These are phyloP conservation scores for Xanthia icteritia DNA, from an alignment of 2,888 invertebrate species.

Conservation along the genomic window DNA sequence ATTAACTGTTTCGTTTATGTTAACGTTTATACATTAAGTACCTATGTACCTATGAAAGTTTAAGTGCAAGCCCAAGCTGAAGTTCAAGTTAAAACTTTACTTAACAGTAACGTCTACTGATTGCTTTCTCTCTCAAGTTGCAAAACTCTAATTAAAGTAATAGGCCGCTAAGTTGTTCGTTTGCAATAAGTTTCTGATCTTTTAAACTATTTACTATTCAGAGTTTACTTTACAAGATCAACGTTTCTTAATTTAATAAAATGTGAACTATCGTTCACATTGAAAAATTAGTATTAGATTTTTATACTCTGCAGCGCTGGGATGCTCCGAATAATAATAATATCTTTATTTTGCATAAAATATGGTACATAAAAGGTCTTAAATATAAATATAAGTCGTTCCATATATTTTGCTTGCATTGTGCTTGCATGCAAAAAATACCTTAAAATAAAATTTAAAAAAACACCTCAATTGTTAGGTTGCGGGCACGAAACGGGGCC, in stretches of 20 bases:
- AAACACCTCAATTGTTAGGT: too few species aligned
- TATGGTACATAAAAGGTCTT: too few species aligned
- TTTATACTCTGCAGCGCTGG: not conserved
- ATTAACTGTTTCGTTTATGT: slow-evolving; percentile 8
- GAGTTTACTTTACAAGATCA: slow-evolving; percentile 1
- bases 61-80: slow-evolving; percentile 41
- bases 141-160: slow-evolving; percentile 62
- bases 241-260: not conserved
- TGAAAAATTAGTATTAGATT: not conserved
- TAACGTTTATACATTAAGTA: slow-evolving; percentile 8
- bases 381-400: too few species aligned
- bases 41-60: slow-evolving; percentile 38
- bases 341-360: too few species aligned
- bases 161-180: slow-evolving; percentile 51
- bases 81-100: slow-evolving; percentile 54
- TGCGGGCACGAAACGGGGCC: too few species aligned
- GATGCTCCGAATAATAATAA: not conserved
- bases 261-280: not conserved
- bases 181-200: slow-evolving; percentile 34
- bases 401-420: too few species aligned
- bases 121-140: slow-evolving; percentile 58
- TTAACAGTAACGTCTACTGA: slow-evolving; percentile 50
- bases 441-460: too few species aligned
- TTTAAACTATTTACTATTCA: slow-evolving; percentile 34
- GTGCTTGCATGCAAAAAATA: too few species aligned